Percentiles rank a stretch among this genome's conserved stretches.
These are phyloP conservation scores for Rhaphigaster nebulosa DNA, from an alignment of 2,888 invertebrate species.

Conservation along the genomic window DNA sequence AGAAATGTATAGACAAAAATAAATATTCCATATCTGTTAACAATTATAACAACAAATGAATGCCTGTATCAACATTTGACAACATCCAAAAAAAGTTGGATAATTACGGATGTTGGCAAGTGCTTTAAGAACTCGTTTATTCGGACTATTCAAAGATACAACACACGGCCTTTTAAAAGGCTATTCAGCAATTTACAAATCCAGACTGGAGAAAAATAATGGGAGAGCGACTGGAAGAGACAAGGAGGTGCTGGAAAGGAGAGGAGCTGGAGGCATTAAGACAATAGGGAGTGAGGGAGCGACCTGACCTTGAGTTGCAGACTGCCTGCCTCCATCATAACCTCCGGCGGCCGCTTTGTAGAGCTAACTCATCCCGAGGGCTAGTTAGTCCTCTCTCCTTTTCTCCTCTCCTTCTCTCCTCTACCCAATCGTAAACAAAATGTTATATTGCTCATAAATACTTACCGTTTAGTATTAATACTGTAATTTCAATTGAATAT, in stretches of 20 bases:
- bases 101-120: no score
- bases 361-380: neutral
- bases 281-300: conserved; percentile 21
- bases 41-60: no score
- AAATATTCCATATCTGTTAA: no score
- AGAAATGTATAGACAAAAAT: no score
- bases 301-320: conserved; percentile 14
- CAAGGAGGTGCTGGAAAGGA: neutral
- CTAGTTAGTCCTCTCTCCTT: neutral
- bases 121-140: no score
- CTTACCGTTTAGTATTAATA: neutral
- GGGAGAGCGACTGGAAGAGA: neutral
- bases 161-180: neutral
- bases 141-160: neutral
- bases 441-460: conserved; percentile 22
- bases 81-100: no score
- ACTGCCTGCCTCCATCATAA: conserved; percentile 45
- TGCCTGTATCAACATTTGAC: no score
- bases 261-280: neutral
- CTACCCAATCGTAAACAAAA: neutral
- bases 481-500: neutral
- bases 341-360: neutral
- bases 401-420: neutral
- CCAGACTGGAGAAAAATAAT: neutral
- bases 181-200: neutral